phyloP scores from a whole-genome alignment of 2,113 vertebrate genomes.

The Atherinomorus stipes region DNA sequence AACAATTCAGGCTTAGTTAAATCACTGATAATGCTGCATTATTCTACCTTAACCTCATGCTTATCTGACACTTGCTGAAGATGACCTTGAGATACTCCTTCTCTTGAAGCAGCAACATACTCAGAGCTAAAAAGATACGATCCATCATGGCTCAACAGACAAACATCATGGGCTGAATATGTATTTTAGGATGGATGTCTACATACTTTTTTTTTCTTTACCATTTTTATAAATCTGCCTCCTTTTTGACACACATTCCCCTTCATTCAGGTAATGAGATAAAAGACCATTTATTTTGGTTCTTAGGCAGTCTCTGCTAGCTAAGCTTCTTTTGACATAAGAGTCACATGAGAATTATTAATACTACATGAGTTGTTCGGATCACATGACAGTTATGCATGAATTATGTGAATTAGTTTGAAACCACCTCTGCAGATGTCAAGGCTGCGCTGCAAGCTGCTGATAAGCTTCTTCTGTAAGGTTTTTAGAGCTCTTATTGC shows the following conservation, averaged over 20 bases:
- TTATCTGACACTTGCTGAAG: constrained; percentile 3
- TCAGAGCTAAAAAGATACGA: neutral
- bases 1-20: neutral
- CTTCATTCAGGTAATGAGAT: neutral
- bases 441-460: neutral
- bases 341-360: neutral
- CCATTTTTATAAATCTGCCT: neutral
- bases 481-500: neutral
- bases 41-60: constrained; percentile 8
- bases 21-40: constrained; percentile 10
- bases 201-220: neutral
- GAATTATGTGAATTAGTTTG: neutral
- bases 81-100: neutral
- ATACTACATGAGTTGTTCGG: neutral
- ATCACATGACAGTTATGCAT: neutral
- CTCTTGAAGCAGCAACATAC: neutral
- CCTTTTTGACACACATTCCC: neutral
- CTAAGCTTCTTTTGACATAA: neutral
- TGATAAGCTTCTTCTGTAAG: neutral
- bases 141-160: neutral
- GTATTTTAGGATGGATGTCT: neutral
- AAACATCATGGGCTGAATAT: neutral
- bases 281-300: neutral
- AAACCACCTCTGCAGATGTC: neutral
- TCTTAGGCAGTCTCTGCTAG: neutral